Evolutionary conservation across 2,113 vertebrate genomes (phyloP).

Genomic region (Haemorhous mexicanus): DNA sequence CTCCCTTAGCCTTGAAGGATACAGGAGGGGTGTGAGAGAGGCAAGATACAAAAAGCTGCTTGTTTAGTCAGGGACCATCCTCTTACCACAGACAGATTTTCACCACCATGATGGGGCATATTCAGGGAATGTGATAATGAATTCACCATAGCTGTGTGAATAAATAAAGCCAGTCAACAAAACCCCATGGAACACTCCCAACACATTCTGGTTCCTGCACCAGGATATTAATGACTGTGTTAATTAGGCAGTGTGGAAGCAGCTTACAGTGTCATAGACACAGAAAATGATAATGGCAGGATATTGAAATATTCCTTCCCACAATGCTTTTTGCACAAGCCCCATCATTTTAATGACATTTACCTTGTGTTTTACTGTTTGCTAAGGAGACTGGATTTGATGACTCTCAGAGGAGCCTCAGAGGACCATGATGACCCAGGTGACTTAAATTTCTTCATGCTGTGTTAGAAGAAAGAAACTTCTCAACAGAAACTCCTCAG

Average conservation of each 20-base stretch:
- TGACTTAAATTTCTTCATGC: background rate
- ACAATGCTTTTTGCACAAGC: background rate
- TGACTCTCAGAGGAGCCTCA: background rate
- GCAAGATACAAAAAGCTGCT: background rate
- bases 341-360: background rate
- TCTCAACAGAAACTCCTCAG: background rate
- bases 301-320: background rate
- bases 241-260: background rate
- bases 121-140: background rate
- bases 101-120: background rate
- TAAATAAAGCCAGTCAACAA: background rate
- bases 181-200: background rate
- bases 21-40: background rate
- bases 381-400: background rate
- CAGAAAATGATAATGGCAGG: background rate
- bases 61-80: background rate
- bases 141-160: background rate
- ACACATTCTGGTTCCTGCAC: background rate
- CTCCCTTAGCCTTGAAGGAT: background rate
- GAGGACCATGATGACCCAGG: background rate
- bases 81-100: background rate
- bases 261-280: background rate
- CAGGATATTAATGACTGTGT: background rate
- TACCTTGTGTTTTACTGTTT: background rate
- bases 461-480: background rate